Base-by-base conservation (phyloP, 2,888 invertebrate species). In the Lochmaea capreae region DNA sequence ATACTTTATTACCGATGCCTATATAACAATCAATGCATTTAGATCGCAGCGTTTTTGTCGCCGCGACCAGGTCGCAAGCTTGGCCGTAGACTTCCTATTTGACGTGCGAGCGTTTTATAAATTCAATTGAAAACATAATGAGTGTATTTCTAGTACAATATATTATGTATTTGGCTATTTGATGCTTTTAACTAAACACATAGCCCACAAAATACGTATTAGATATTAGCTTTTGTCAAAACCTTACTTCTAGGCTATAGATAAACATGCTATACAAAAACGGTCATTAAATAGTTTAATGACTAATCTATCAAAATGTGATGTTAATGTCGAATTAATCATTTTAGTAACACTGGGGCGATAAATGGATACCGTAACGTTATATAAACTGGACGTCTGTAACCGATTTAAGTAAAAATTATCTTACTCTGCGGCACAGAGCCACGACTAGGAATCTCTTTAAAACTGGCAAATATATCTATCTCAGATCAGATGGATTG, bases 221-320 rank as follows among this genome's bases (percentile, higher is more conserved):
- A 72, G 79, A 83, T 81, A 83, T 84, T 83, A 85, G 84, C 84
- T 84, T 84, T 82, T 83, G 84, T 83, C 81, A 83, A 84, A 82
- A 76, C 67, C 72, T 76, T 81, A 79, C 76, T 79, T 76, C 79
- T 79, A 79, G 65, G 76, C 78, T 81, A 78, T 76, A 81, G 79
- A 82, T 80, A 81, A 81, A 82, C 79, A 79, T 79, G 81, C 81
- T 81, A 81, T 81, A 82, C 80, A 82, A 81, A 77, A 75, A 75
- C 71, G 76, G 67, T 78, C 74, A 76, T 78, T 77, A 79, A 74
- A 79, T 78, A 75, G 73, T 77, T 72, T 62, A 67, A 65, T 69
- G 67, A 70, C 77, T 79, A 78, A 77, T 80, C 77, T 75, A 77
- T 77, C 76, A 83, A 83, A 76, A 77, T 83, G 84, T 84, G 84